These are phyloP conservation scores for Morpho achilles DNA, from an alignment of 2,888 invertebrate genomes.

Conservation along the genomic window DNA sequence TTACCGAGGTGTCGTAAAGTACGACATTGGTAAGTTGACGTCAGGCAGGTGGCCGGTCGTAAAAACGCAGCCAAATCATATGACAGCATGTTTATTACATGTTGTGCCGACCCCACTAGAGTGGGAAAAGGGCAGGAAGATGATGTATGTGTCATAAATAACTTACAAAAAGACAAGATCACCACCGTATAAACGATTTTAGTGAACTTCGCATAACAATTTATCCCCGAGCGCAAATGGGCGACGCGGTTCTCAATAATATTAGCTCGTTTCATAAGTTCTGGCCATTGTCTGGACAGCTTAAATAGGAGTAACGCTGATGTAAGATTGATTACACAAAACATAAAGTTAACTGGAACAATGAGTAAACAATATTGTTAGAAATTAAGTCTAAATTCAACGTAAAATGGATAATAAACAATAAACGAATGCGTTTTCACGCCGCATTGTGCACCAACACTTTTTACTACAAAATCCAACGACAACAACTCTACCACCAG, in stretches of 20 bases:
- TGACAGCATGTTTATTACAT: too few relatives aligned
- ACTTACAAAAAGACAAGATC: constrained; percentile 37
- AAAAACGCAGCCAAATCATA: too few relatives aligned
- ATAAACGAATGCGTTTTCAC: constrained; percentile 29
- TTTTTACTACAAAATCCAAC: too few relatives aligned
- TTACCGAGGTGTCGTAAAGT: too few relatives aligned
- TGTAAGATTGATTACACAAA: constrained; percentile 31
- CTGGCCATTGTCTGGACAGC: constrained; percentile 41
- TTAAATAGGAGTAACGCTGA: constrained; percentile 32
- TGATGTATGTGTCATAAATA: background rate
- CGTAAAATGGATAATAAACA: too few relatives aligned
- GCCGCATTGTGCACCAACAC: too few relatives aligned
- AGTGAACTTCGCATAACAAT: constrained; percentile 27
- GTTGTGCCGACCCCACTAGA: too few relatives aligned
- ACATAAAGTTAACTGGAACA: constrained; percentile 37
- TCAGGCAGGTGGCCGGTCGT: too few relatives aligned
- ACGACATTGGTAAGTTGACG: too few relatives aligned
- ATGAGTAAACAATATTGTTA: background rate
- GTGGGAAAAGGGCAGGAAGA: too few relatives aligned
- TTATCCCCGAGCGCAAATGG: constrained; percentile 29
- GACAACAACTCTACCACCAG: too few relatives aligned
- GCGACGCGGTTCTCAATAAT: constrained; percentile 37
- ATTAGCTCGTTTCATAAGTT: constrained; percentile 33
- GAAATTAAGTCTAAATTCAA: too few relatives aligned
- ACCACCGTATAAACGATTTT: constrained; percentile 31